Conservation (phyloP, 2,797 vertebrate genomes). For the Cynopterus sphinx region DNA sequence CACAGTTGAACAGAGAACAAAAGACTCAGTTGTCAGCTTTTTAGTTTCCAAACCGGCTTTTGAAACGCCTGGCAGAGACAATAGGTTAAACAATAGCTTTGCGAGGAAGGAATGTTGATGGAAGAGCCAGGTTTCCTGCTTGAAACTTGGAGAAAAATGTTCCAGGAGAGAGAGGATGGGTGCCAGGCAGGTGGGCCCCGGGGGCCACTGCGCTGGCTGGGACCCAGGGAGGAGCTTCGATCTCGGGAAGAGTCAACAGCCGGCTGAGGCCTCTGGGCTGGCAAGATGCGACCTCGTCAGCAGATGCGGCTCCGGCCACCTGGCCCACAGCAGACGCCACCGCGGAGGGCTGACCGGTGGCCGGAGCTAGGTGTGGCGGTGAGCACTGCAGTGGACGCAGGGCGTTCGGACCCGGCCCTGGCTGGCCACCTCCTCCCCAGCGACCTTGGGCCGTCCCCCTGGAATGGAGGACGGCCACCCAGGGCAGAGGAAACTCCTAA, state of each 20-base stretch:
- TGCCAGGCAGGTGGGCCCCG: background rate
- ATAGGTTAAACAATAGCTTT: constrained; percentile 59
- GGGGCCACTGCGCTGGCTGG: background rate
- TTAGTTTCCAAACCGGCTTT: constrained; percentile 58
- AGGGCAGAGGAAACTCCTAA: background rate
- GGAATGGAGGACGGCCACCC: background rate
- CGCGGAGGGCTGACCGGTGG: background rate
- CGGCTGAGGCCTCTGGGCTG: background rate
- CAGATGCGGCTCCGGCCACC: background rate
- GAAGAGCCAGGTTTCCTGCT: constrained; percentile 23
- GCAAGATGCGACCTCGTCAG: background rate
- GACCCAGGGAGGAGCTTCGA: background rate
- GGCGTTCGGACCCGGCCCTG: background rate
- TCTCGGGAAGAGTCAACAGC: background rate
- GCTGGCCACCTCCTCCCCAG: background rate
- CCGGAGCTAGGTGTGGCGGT: background rate
- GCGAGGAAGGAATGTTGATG: constrained; percentile 41
- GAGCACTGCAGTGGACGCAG: accelerated
- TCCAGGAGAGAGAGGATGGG: background rate
- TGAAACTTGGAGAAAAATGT: constrained; percentile 3
- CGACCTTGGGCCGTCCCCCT: too few species aligned
- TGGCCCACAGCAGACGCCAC: background rate
- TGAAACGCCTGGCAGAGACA: constrained; percentile 48
- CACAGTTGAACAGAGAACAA: constrained; percentile 23
- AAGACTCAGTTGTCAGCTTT: constrained; percentile 51